A percentile compares a stretch with the other conserved stretches of the same genome.
Evolutionary conservation across 35 echinoderm and acorn worm species (phyloP).

Genomic region (Amphiura filiformis): DNA sequence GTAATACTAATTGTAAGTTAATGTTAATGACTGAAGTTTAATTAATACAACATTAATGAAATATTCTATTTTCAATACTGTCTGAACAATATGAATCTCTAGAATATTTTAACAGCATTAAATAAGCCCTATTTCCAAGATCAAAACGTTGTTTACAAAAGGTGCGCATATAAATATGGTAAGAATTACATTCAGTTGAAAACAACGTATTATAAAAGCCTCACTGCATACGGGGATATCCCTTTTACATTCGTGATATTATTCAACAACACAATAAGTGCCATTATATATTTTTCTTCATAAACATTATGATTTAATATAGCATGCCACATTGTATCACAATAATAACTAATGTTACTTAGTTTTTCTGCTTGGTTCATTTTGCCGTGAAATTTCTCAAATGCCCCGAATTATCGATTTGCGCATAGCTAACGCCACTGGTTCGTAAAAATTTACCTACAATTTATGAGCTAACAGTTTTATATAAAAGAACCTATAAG

Average conservation of each 20-base stretch:
- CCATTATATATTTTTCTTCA: not conserved
- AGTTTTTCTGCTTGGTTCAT: not conserved
- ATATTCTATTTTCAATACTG: no score
- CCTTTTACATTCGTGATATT: not conserved
- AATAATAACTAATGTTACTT: not conserved
- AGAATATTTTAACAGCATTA: no score
- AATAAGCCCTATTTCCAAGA: no score
- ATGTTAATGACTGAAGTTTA: no score
- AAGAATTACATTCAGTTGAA: no score
- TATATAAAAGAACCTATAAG: not conserved
- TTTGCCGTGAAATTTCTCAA: not conserved
- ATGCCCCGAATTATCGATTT: not conserved
- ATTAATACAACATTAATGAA: no score
- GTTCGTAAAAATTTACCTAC: not conserved
- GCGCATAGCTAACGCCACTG: not conserved
- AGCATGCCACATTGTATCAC: not conserved
- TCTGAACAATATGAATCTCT: no score
- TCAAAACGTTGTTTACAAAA: no score
- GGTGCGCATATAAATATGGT: no score
- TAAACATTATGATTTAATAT: not conserved
- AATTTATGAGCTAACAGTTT: conserved; percentile 4
- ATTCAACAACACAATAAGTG: not conserved
- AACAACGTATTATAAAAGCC: not conserved
- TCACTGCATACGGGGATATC: not conserved
- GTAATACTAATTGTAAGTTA: no score